A percentile compares a stretch with the other conserved stretches of the same genome.
Evolutionary conservation across 2,797 vertebrate genomes (phyloP).

Genomic region (Iguana delicatissima): DNA sequence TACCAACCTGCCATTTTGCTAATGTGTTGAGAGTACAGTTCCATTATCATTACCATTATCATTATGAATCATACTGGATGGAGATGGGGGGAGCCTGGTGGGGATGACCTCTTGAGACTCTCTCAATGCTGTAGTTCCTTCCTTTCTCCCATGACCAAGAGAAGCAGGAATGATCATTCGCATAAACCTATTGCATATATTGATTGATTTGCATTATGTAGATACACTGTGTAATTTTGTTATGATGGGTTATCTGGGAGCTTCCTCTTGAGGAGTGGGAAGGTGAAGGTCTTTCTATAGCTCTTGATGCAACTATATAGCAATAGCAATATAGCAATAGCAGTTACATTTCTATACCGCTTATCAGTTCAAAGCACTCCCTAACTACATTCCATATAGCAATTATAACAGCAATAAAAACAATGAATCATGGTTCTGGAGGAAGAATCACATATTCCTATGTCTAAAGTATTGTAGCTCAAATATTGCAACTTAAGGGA

Average conservation of each 20-base stretch:
- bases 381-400: background rate
- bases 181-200: background rate
- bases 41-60: background rate
- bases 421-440: background rate
- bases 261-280: background rate
- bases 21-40: background rate
- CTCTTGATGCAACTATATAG: background rate
- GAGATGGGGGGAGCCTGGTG: background rate
- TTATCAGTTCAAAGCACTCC: too few species aligned
- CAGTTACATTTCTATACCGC: too few species aligned
- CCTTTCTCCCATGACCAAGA: too few species aligned
- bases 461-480: background rate
- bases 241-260: background rate
- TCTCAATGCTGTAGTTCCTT: background rate
- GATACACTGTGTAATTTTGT: background rate
- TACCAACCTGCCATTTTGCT: background rate
- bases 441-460: background rate
- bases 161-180: background rate
- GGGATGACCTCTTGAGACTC: background rate
- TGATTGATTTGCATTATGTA: background rate
- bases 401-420: background rate
- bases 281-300: background rate
- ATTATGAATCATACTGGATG: background rate
- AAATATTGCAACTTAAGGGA: background rate
- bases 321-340: too few species aligned